Evolutionary conservation across 2,797 vertebrate species (phyloP), one percentile per base, ranked within the genome.

Genomic region (Arctocebus calabarensis): DNA sequence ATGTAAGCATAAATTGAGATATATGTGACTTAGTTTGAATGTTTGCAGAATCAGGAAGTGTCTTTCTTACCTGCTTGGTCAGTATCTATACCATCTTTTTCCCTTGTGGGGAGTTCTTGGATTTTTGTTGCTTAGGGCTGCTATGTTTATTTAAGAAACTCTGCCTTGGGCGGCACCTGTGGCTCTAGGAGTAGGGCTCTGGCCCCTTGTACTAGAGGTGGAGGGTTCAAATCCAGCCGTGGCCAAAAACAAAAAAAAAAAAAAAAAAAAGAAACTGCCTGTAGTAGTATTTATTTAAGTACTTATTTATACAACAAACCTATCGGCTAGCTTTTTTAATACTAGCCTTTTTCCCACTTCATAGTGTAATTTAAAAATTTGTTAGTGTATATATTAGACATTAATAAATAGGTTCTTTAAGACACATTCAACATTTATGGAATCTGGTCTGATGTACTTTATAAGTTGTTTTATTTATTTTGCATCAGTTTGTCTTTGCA

Each of bases 261-360:
- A 13, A 48, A 48, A 48, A 52, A 48, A 14, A 14, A 14, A 45
- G 10, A 45, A 45, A 45, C 12, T 81, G n/a, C 16, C 79, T 34
- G 74, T 95, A 94, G 32, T 96, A 71, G 75, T 90, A 94, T 94
- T 96, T 87, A 87, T 87, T 75, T 78, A 75, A 96, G 74, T 85
- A 95, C 6, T 11, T 90, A 3, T 91, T 97, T 97, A 22, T 16
- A 74, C 86, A 73, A 48, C 61, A 94, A 19, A 78, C 59, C 45
- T 66, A 66, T 84, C 70, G 23, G 62, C 75, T 94, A 4, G 40
- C 40, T 5, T 40, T 84, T 93, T 40, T 81, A 87, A 27, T 84
- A 88, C 20, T 96, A 94, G 34, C 66, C 78, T 3, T 4, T 68
- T 73, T 73, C 34, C 74, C 14, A 14, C 59, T 23, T 90, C 45